Percentiles rank a stretch among this genome's conserved stretches.
phyloP scores from a whole-genome alignment of 1,140 invertebrate species.

The Drosophila nigrodunni region DNA sequence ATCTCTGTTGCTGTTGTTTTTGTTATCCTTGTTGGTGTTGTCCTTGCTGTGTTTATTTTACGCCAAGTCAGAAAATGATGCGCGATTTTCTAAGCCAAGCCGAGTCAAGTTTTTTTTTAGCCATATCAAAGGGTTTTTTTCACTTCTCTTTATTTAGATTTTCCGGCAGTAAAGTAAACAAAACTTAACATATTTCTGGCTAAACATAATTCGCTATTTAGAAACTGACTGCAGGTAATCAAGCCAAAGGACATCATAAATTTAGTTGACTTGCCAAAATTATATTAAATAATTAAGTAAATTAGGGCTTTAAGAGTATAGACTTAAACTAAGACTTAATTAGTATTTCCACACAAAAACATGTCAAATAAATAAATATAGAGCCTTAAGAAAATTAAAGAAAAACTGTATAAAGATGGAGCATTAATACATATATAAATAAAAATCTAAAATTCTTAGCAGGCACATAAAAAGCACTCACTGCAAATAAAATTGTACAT shows the following conservation, averaged over 20 bases:
- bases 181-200: conserved; percentile 32
- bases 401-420: too few relatives aligned
- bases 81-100: conserved; percentile 3
- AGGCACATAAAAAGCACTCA: conserved; percentile 33
- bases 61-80: conserved; percentile 28
- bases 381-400: too few relatives aligned
- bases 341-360: too few relatives aligned
- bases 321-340: too few relatives aligned
- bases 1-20: neutral
- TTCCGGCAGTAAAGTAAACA: conserved; percentile 31
- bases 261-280: neutral
- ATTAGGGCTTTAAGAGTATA: neutral
- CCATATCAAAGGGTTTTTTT: conserved; percentile 41
- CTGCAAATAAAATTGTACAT: conserved; percentile 36
- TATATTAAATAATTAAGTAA: conserved; percentile 7
- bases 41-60: conserved; percentile 22
- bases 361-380: too few relatives aligned
- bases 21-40: conserved; percentile 13
- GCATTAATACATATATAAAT: neutral
- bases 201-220: neutral
- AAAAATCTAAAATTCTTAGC: conserved; percentile 1
- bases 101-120: conserved; percentile 12
- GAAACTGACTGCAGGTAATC: neutral
- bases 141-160: conserved; percentile 15
- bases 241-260: neutral